Evolutionary conservation across 2,888 invertebrate genomes (phyloP).

Genomic region (Heliconius aoede): DNA sequence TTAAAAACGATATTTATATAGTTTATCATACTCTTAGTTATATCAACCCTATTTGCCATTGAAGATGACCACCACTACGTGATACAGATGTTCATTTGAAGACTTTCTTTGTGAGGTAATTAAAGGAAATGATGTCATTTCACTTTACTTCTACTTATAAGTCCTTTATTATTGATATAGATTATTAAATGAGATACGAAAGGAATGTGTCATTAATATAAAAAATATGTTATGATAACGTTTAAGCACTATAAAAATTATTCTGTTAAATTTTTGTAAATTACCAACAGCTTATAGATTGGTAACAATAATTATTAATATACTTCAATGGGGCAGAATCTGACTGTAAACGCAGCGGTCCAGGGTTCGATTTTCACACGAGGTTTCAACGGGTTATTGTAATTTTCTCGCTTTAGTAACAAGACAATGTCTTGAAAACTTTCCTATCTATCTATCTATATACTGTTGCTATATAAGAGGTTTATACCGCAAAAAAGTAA

Average conservation of each 20-base stretch:
- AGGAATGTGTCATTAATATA: background rate
- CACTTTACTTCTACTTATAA: conserved; percentile 6
- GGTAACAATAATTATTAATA: too few species aligned
- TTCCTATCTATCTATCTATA: too few species aligned
- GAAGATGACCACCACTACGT: background rate
- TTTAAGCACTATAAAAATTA: background rate
- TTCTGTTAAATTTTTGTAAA: too few species aligned
- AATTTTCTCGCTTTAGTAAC: too few species aligned
- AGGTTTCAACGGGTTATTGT: too few species aligned
- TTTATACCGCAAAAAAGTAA: too few species aligned
- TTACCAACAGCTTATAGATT: too few species aligned
- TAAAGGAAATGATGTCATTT: conserved; percentile 22
- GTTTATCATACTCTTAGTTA: background rate
- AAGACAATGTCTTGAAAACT: too few species aligned
- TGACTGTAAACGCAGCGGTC: too few species aligned
- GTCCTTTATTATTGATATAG: background rate
- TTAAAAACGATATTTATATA: background rate
- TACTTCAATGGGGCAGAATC: too few species aligned
- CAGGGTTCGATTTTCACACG: too few species aligned
- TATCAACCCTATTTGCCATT: conserved; percentile 6
- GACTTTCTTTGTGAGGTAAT: conserved; percentile 29
- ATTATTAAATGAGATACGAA: background rate
- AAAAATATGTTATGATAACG: background rate
- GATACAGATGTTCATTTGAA: conserved; percentile 14
- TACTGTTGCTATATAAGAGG: too few species aligned